Conservation (phyloP, 2,113 vertebrate genomes). For the Herpetotheres cachinnans region DNA sequence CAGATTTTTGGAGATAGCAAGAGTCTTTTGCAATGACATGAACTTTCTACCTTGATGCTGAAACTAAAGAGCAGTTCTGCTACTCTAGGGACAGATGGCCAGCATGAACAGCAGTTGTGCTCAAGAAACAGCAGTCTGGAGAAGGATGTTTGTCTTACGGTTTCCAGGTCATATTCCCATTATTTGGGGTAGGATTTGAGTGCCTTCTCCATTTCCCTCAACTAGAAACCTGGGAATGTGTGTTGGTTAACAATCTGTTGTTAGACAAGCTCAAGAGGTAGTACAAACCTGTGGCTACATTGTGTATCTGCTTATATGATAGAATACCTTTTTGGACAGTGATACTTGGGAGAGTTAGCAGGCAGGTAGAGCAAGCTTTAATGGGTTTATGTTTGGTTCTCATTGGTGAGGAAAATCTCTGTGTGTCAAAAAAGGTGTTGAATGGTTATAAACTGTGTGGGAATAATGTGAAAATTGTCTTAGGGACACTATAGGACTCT, state of each 20-base stretch:
- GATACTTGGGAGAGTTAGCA: neutral
- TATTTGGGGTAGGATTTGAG: neutral
- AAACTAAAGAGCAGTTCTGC: neutral
- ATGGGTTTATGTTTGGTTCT: neutral
- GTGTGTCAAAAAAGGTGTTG: neutral
- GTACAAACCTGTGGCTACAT: neutral
- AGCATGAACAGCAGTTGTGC: neutral
- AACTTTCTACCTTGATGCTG: neutral
- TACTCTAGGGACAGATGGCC: neutral
- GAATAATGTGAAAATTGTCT: neutral
- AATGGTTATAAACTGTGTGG: neutral
- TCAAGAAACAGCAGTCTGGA: neutral
- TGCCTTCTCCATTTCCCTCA: neutral
- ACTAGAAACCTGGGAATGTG: neutral
- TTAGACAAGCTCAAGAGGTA: neutral
- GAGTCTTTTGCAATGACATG: neutral
- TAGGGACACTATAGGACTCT: neutral
- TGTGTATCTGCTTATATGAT: neutral
- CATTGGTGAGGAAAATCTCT: neutral
- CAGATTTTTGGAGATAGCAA: neutral
- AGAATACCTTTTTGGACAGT: neutral
- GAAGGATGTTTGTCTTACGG: neutral
- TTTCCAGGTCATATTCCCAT: neutral
- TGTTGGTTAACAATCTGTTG: neutral
- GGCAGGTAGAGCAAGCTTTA: neutral